phyloP scores from a whole-genome alignment of 2,113 vertebrate genomes.

The Phyllopteryx taeniolatus region DNA sequence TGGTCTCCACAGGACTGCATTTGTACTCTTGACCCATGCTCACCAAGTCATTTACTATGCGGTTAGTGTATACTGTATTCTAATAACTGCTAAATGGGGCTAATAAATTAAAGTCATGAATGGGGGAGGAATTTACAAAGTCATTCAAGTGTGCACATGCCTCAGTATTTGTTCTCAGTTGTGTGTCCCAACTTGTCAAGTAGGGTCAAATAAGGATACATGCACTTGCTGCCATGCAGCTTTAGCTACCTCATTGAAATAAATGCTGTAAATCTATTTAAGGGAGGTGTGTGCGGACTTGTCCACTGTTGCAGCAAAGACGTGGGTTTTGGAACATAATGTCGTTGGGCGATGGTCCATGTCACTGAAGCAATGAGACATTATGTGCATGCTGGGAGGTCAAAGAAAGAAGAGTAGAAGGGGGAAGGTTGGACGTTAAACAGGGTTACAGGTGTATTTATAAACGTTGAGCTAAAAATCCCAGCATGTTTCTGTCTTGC shows the following conservation, averaged over 20 bases:
- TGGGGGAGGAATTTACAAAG: neutral
- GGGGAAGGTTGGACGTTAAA: neutral
- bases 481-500: conserved; percentile 12
- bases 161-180: conserved; percentile 9
- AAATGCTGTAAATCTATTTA: neutral
- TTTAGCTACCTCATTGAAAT: neutral
- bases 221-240: neutral
- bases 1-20: conserved; percentile 16
- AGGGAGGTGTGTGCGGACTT: neutral
- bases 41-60: neutral
- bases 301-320: neutral
- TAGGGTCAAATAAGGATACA: neutral
- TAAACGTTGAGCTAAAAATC: conserved; percentile 43
- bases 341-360: neutral
- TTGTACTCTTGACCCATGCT: conserved; percentile 15
- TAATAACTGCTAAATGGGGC: neutral
- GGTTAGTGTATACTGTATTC: conserved; percentile 5
- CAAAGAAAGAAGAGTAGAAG: conserved; percentile 32
- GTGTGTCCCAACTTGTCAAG: conserved; percentile 5
- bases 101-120: conserved; percentile 10
- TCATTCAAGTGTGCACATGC: neutral
- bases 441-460: conserved; percentile 47
- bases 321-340: neutral
- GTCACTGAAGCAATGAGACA: neutral
- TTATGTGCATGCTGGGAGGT: neutral